A percentile compares a stretch with the other conserved stretches of the same genome.
Evolutionary conservation across 2,888 invertebrate species (phyloP).

Genomic region (Pristionchus japonicus): DNA sequence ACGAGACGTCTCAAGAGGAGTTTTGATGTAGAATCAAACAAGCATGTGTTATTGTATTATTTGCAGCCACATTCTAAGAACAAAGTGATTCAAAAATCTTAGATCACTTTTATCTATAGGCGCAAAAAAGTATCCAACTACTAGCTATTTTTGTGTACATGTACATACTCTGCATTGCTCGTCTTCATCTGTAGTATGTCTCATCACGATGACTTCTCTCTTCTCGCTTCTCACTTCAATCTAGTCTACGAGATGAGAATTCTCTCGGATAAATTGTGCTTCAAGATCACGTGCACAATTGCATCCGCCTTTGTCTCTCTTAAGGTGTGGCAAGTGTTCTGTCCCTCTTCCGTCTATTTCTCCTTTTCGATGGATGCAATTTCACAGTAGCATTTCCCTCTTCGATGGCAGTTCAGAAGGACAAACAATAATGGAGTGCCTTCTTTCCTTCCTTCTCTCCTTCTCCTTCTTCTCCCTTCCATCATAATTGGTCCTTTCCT

Average conservation of each 20-base stretch:
- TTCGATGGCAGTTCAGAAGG: not conserved
- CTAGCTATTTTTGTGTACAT: no score
- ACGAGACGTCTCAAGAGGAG: no score
- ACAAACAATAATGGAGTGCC: constrained; percentile 26
- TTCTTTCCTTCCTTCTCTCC: not conserved
- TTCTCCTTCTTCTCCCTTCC: not conserved
- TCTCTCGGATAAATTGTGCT: not conserved
- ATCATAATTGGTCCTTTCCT: constrained; percentile 29
- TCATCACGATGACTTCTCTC: not conserved
- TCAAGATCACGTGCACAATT: not conserved
- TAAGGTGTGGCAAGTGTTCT: not conserved
- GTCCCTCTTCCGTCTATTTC: not conserved
- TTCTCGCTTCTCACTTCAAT: no score
- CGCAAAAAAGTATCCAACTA: no score
- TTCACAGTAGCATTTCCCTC: constrained; percentile 19
- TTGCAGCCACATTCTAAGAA: no score
- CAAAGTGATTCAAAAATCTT: no score
- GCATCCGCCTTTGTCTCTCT: not conserved
- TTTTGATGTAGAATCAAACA: no score
- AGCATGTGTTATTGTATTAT: no score
- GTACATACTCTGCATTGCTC: no score
- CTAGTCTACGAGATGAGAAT: not conserved
- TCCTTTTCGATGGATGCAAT: not conserved
- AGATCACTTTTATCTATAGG: no score
- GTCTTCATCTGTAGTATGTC: no score